Base-by-base conservation (phyloP, 2,113 vertebrate species). In the Hassar affinis region DNA sequence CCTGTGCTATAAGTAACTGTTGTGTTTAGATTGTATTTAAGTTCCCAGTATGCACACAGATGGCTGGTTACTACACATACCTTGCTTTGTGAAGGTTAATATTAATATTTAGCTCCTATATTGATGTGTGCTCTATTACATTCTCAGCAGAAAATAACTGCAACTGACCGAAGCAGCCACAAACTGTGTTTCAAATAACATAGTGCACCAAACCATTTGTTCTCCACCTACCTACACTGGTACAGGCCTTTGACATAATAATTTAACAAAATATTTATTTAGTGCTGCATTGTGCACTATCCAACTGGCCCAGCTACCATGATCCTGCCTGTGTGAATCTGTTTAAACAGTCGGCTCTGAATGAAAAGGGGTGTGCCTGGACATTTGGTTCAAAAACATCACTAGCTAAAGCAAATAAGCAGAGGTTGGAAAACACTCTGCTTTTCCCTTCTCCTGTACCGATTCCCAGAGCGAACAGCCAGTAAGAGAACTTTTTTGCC, bases 401-500 rank as follows among this genome's bases (percentile, higher is more conserved):
- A 54, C 20, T 30, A 77, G 74, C 51, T 56, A 77, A 56, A 77
- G 20, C 33, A 56, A 77, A 77, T 77, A 56, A 77, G 30, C 74
- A 38, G 18, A 20, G 30, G 51, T 25, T 56, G 30, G 30, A 6
- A 74, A 74, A 77, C 30, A 38, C n/a, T 11, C 6, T 45, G 22
- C 2, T 69, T 74, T 76, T 76, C 33, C 18, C 10, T 56, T 38
- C 52, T 56, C 7, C 51, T 56, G 51, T 56, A 38, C 27, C 7
- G 20, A 52, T 38, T 76, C 17, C 15, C 15, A 1, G 0, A 30
- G 17, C 18, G 3, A 54, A 20, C 30, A 4, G 17, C 12, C 38
- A 69, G 6, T 12, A 42, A 69, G 38, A 45, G 3, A 12, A n/a
- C 30, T 17, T 45, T 45, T 33, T 45, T 15, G 20, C 6, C 68